These are phyloP conservation scores for Troides helena DNA, from an alignment of 2,888 invertebrate species.

Conservation along the genomic window DNA sequence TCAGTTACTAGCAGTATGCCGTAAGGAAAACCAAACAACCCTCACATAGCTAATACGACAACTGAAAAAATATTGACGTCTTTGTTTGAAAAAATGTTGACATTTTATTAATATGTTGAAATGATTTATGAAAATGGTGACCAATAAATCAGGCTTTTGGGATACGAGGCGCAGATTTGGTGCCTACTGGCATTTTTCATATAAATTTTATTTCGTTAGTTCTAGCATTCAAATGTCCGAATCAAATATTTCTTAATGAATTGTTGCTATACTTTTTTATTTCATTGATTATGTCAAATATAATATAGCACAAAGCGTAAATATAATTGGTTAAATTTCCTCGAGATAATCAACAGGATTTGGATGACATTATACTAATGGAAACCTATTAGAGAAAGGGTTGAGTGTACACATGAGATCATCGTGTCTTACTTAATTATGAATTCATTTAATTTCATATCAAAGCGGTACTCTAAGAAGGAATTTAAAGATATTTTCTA, in stretches of 20 bases:
- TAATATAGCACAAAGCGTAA: not conserved
- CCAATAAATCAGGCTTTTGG: no score
- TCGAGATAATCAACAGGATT: constrained; percentile 8
- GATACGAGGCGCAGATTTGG: not conserved
- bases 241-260: not conserved
- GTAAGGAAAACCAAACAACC: no score
- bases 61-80: no score
- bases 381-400: constrained; percentile 10
- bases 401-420: constrained; percentile 1
- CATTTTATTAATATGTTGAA: no score
- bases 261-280: not conserved
- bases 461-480: not conserved
- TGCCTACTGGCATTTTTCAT: not conserved
- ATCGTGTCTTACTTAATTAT: constrained; percentile 12
- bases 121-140: no score
- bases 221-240: no score
- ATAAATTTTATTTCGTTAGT: not conserved
- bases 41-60: no score
- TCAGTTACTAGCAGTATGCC: no score
- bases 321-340: constrained; percentile 11
- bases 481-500: no score
- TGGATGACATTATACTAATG: constrained; percentile 19
- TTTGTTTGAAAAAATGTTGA: no score
- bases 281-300: not conserved
- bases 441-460: constrained; percentile 10